Conservation (phyloP, 1,140 invertebrate genomes). For the Philopotamus ludificatus region DNA sequence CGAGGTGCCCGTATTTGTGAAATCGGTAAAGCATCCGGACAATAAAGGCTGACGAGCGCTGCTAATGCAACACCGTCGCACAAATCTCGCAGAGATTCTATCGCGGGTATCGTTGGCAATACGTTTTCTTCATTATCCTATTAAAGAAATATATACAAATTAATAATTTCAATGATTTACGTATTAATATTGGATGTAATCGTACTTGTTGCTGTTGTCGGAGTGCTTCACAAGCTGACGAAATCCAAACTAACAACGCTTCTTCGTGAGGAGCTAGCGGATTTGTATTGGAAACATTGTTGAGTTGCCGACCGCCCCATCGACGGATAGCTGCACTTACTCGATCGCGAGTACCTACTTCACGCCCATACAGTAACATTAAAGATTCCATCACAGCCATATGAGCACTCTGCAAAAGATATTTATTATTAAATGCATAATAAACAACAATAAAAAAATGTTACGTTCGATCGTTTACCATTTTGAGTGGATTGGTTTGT, state of each 20-base stretch:
- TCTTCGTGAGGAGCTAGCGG: slow-evolving; percentile 76
- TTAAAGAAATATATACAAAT: slow-evolving; percentile 1
- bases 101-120: slow-evolving; percentile 17
- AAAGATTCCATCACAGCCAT: slow-evolving; percentile 96
- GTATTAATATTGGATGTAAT: background rate
- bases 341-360: slow-evolving; percentile 87
- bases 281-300: slow-evolving; percentile 49
- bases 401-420: slow-evolving; percentile 78
- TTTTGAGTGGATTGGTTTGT: slow-evolving; percentile 91
- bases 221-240: slow-evolving; percentile 78
- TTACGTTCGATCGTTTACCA: no score
- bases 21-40: slow-evolving; percentile 82
- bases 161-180: background rate
- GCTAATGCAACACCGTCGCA: slow-evolving; percentile 91
- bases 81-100: slow-evolving; percentile 59
- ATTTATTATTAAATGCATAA: slow-evolving; percentile 5
- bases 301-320: slow-evolving; percentile 54
- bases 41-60: slow-evolving; percentile 90
- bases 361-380: slow-evolving; percentile 92
- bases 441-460: slow-evolving; percentile 15
- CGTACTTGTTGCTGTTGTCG: slow-evolving; percentile 44
- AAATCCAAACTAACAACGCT: slow-evolving; percentile 88
- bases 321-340: slow-evolving; percentile 81
- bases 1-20: slow-evolving; percentile 69
- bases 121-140: slow-evolving; percentile 28